phyloP scores from a whole-genome alignment of 2,888 invertebrate species.

The Cephus pulcher region DNA sequence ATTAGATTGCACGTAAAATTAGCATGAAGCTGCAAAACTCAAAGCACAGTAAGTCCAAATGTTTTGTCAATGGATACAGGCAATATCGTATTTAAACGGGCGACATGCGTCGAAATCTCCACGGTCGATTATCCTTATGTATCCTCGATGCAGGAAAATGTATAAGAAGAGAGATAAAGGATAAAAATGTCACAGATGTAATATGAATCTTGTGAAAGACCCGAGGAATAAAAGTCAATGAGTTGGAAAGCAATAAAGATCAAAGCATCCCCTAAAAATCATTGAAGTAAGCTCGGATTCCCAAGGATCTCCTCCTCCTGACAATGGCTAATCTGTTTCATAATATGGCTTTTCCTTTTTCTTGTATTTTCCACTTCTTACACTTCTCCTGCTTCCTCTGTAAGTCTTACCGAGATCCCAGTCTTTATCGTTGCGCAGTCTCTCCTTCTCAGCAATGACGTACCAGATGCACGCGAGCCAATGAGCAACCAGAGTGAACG shows the following conservation, averaged over 20 bases:
- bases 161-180: background rate
- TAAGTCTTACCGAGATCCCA: constrained; percentile 83
- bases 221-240: background rate
- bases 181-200: background rate
- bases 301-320: background rate
- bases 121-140: background rate
- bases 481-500: constrained; percentile 93
- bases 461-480: constrained; percentile 99
- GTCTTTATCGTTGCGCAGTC: constrained; percentile 73
- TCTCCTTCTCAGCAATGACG: constrained; percentile 92
- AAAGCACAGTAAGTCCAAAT: background rate
- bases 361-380: constrained; percentile 4
- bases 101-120: background rate
- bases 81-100: background rate
- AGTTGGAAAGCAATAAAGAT: background rate
- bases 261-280: background rate
- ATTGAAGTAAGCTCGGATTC: background rate
- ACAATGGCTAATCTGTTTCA: background rate
- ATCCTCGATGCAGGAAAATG: background rate
- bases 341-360: background rate
- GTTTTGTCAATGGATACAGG: background rate
- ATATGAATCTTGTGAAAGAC: background rate
- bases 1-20: background rate
- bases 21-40: background rate
- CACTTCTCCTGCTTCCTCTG: constrained; percentile 14